phyloP scores from a whole-genome alignment of 2,797 vertebrate genomes.

The Clarias fuscus region DNA sequence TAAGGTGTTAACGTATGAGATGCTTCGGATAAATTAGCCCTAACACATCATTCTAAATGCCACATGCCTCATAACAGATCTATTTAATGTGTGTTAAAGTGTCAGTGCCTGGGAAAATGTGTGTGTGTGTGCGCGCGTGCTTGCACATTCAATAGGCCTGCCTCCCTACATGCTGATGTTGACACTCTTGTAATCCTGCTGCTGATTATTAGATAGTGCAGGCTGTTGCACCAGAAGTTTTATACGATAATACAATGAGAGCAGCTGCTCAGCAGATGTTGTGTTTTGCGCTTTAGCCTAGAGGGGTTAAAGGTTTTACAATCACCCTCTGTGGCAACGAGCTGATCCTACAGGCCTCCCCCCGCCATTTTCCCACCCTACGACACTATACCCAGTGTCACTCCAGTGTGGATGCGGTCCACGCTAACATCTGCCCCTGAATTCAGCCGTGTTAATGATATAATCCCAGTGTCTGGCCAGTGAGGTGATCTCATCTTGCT shows the following conservation, averaged over 20 bases:
- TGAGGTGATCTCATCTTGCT: slow-evolving; percentile 1
- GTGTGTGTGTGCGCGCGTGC: not conserved
- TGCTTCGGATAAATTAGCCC: slow-evolving; percentile 13
- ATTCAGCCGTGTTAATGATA: slow-evolving; percentile 69
- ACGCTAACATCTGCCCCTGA: slow-evolving; percentile 69
- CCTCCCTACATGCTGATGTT: slow-evolving; percentile 65
- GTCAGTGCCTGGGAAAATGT: slow-evolving; percentile 34
- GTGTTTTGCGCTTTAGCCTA: slow-evolving; percentile 67
- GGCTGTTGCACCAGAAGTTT: slow-evolving; percentile 64
- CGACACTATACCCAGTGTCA: slow-evolving; percentile 17
- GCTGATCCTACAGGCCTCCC: slow-evolving; percentile 34
- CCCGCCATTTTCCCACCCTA: not conserved
- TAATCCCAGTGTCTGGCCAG: slow-evolving; percentile 66
- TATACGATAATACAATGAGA: slow-evolving; percentile 67
- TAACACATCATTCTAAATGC: slow-evolving; percentile 15
- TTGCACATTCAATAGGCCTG: slow-evolving; percentile 17
- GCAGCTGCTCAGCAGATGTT: slow-evolving; percentile 83
- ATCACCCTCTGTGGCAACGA: slow-evolving; percentile 40
- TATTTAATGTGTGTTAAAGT: slow-evolving; percentile 43
- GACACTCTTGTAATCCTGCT: slow-evolving; percentile 78
- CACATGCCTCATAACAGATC: slow-evolving; percentile 45
- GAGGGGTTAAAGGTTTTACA: slow-evolving; percentile 65
- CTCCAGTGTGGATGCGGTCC: slow-evolving; percentile 13
- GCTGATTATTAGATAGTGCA: slow-evolving; percentile 70
- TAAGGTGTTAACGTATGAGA: slow-evolving; percentile 6